phyloP scores from a whole-genome alignment of 2,888 invertebrate genomes.

The Seladonia tumulorum region DNA sequence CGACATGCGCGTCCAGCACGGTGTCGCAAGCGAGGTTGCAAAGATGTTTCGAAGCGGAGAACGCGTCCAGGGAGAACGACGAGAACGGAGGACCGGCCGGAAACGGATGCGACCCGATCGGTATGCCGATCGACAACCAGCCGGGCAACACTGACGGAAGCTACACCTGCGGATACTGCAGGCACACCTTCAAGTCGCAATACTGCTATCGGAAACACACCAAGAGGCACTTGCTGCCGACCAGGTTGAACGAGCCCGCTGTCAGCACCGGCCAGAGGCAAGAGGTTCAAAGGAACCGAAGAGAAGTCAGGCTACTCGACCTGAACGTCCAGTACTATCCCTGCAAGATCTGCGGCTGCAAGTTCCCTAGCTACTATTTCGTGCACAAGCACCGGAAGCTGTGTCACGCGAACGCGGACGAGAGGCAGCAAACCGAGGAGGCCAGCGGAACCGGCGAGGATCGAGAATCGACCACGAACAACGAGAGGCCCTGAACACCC shows the following conservation, averaged over 20 bases:
- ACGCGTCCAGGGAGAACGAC: slow-evolving; percentile 72
- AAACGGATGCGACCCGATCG: slow-evolving; percentile 73
- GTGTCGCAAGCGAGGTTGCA: slow-evolving; percentile 35
- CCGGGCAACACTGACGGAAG: slow-evolving; percentile 74
- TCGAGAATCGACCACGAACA: slow-evolving; percentile 47
- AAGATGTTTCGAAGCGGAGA: slow-evolving; percentile 45
- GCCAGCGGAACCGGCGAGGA: slow-evolving; percentile 35
- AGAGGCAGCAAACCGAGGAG: slow-evolving; percentile 76
- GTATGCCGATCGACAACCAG: slow-evolving; percentile 52
- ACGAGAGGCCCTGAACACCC: slow-evolving; percentile 40
- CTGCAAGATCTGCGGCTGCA: slow-evolving; percentile 96
- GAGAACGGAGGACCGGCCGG: slow-evolving; percentile 77
- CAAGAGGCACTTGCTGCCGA: slow-evolving; percentile 83
- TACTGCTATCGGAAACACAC: slow-evolving; percentile 94
- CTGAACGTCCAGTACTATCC: slow-evolving; percentile 96
- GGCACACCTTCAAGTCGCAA: slow-evolving; percentile 92
- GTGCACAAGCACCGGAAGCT: slow-evolving; percentile 95
- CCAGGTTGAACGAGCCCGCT: slow-evolving; percentile 58
- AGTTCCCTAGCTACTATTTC: slow-evolving; percentile 97
- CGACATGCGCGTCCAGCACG: slow-evolving; percentile 17
- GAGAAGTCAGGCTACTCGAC: slow-evolving; percentile 89
- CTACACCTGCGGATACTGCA: slow-evolving; percentile 91
- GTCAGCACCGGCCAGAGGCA: slow-evolving; percentile 43
- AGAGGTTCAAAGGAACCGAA: slow-evolving; percentile 68
- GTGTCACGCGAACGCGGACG: slow-evolving; percentile 89